Evolutionary conservation across 2,113 vertebrate species (phyloP).

Genomic region (Stegastes partitus): DNA sequence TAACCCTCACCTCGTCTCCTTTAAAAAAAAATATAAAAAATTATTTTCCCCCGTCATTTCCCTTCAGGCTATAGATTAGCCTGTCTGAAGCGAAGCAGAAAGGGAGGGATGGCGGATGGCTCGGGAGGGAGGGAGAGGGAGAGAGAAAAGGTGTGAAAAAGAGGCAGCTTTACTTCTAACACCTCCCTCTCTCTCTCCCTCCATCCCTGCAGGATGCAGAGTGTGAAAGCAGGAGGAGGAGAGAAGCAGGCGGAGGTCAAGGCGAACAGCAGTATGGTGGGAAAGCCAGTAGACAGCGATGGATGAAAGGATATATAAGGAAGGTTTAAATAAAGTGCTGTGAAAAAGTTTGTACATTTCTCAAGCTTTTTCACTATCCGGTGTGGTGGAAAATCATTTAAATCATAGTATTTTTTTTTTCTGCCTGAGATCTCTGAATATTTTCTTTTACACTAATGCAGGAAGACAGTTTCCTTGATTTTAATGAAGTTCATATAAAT

Average conservation of each 20-base stretch:
- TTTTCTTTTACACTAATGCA: slow-evolving; percentile 6
- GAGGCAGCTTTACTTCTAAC: slow-evolving; percentile 76
- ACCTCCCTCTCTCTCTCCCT: slow-evolving; percentile 64
- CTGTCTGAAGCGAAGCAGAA: slow-evolving; percentile 51
- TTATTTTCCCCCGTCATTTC: slow-evolving; percentile 20
- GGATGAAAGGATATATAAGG: slow-evolving; percentile 37
- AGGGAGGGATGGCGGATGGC: slow-evolving; percentile 50
- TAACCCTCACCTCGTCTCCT: slow-evolving; percentile 47
- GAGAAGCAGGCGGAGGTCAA: slow-evolving; percentile 70
- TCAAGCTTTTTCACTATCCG: slow-evolving; percentile 19
- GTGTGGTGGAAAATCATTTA: neutral
- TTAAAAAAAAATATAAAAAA: slow-evolving; percentile 38
- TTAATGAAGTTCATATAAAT: slow-evolving; percentile 35
- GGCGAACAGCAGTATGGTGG: slow-evolving; percentile 48
- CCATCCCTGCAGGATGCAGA: slow-evolving; percentile 66
- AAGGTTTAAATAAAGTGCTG: slow-evolving; percentile 34
- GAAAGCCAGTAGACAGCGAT: slow-evolving; percentile 42
- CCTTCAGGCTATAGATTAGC: slow-evolving; percentile 72
- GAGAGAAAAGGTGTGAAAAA: slow-evolving; percentile 73
- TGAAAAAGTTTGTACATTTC: slow-evolving; percentile 20
- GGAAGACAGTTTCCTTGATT: slow-evolving; percentile 14
- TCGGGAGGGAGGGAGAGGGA: slow-evolving; percentile 16
- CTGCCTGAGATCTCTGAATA: neutral
- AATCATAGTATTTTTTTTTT: slow-evolving; percentile 16
- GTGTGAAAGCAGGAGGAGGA: slow-evolving; percentile 79